These are phyloP conservation scores for Torymus auratus DNA, from an alignment of 2,888 invertebrate species.

Conservation along the genomic window DNA sequence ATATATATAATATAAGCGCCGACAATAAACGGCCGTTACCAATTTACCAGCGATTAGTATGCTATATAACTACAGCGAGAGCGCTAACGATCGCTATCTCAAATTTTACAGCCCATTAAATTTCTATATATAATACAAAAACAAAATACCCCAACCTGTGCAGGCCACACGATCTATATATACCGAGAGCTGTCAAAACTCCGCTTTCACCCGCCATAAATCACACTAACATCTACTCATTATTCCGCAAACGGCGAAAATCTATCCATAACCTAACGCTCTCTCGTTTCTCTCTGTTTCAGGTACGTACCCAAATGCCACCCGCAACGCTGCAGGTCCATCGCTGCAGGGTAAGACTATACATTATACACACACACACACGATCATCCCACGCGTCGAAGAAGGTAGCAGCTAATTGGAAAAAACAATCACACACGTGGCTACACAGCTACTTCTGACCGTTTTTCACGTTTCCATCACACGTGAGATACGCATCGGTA, in stretches of 20 bases:
- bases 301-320: constrained; percentile 48
- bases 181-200: too few relatives aligned
- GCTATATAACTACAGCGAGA: neutral
- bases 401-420: constrained; percentile 48
- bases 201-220: too few relatives aligned
- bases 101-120: neutral
- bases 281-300: constrained; percentile 46
- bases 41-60: too few relatives aligned
- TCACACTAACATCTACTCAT: too few relatives aligned
- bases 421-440: constrained; percentile 50
- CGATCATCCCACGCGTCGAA: constrained; percentile 26
- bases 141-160: too few relatives aligned
- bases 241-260: too few relatives aligned
- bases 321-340: neutral
- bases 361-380: too few relatives aligned
- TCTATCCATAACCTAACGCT: constrained; percentile 13
- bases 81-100: neutral
- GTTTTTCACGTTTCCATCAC: constrained; percentile 22
- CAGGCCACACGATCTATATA: too few relatives aligned
- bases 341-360: too few relatives aligned
- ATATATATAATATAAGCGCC: too few relatives aligned
- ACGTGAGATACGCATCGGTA: constrained; percentile 31
- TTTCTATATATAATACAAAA: neutral
- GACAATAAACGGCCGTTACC: too few relatives aligned
- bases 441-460: neutral